These are phyloP conservation scores for Phalera bucephala DNA, from an alignment of 2,888 invertebrate genomes.

Conservation along the genomic window DNA sequence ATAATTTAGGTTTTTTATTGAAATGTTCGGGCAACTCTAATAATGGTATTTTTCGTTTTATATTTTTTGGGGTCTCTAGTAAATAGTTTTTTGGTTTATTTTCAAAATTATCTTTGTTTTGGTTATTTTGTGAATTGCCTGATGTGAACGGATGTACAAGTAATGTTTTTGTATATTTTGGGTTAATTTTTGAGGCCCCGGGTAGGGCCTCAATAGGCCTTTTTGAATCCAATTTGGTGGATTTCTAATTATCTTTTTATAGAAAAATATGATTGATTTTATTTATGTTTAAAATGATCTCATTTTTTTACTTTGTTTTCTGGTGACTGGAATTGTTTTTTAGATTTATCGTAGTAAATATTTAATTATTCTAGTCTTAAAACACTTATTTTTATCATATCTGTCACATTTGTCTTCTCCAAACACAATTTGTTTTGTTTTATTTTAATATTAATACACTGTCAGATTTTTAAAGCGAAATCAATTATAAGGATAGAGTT, in stretches of 20 bases:
- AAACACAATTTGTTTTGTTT: no score
- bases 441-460: no score
- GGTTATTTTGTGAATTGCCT: conserved; percentile 6
- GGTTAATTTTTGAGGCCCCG: conserved; percentile 51
- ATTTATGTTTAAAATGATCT: no score
- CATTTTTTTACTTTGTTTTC: no score
- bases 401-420: no score
- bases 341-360: no score
- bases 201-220: conserved; percentile 55
- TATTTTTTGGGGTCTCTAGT: conserved; percentile 65
- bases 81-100: conserved; percentile 51
- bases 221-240: conserved; percentile 70
- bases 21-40: conserved; percentile 59
- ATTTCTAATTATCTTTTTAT: conserved; percentile 20
- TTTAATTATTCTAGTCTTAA: no score
- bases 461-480: no score
- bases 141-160: conserved; percentile 59
- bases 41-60: conserved; percentile 62
- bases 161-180: conserved; percentile 50
- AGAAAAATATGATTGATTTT: no score
- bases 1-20: conserved; percentile 60
- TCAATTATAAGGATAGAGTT: no score
- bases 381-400: no score
- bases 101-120: conserved; percentile 15
- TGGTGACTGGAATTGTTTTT: no score